Evolutionary conservation across 2,113 vertebrate species (phyloP).

Genomic region (Murina feae): DNA sequence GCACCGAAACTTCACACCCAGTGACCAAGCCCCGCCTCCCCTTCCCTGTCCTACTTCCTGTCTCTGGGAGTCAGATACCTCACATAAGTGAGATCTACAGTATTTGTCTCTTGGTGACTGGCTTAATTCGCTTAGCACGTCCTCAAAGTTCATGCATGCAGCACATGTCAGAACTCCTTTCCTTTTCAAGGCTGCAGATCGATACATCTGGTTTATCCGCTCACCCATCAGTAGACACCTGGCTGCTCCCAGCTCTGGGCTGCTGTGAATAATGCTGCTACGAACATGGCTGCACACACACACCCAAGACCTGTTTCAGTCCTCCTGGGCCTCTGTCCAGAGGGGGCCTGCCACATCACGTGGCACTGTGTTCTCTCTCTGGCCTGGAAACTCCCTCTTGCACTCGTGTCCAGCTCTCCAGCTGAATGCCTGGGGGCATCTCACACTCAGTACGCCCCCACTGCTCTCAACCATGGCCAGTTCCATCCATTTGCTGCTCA

Average conservation of each 20-base stretch:
- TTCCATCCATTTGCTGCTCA: background rate
- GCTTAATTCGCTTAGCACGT: background rate
- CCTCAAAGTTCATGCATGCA: background rate
- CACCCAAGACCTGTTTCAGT: background rate
- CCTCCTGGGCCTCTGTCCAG: background rate
- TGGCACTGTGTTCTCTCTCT: background rate
- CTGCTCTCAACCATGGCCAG: background rate
- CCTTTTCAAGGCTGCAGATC: background rate
- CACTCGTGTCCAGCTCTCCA: background rate
- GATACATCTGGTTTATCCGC: accelerated
- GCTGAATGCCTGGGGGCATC: background rate
- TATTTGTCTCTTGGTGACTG: background rate
- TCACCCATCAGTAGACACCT: accelerated
- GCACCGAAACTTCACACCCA: background rate
- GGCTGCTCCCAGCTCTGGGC: background rate
- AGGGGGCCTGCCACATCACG: accelerated
- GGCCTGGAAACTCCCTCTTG: background rate
- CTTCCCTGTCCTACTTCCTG: too few species aligned
- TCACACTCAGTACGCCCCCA: background rate
- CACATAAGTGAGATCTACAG: background rate
- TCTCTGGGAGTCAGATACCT: background rate
- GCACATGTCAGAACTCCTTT: background rate
- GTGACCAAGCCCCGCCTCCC: background rate
- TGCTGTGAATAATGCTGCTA: background rate
- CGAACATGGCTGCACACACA: too few species aligned